Evolutionary conservation across 1,140 invertebrate species (phyloP).

Genomic region (Geopemphigus sp.): DNA sequence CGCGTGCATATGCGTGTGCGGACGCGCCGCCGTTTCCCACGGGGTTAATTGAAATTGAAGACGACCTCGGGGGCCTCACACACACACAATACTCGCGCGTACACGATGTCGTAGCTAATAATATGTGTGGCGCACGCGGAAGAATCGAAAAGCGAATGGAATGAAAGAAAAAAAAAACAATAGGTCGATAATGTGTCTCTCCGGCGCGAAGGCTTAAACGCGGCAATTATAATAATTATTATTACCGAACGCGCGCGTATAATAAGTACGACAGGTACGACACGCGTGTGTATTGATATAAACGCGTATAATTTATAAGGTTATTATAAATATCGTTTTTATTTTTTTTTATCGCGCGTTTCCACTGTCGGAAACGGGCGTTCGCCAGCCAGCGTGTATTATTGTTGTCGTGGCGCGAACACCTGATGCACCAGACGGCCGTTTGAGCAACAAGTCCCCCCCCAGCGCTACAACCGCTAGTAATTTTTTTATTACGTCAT

Average conservation of each 20-base stretch:
- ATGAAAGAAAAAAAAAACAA: not conserved
- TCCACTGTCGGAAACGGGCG: too few species aligned
- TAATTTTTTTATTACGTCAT: too few species aligned
- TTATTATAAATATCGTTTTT: too few species aligned
- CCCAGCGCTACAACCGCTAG: too few species aligned
- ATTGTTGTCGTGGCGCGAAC: too few species aligned
- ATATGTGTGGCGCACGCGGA: conserved; percentile 7
- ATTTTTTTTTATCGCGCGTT: too few species aligned
- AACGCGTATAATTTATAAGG: too few species aligned
- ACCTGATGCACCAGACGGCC: too few species aligned
- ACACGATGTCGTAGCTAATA: not conserved
- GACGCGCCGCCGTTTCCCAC: conserved; percentile 18
- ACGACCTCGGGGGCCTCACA: not conserved
- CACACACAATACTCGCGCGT: too few species aligned
- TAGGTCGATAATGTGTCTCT: conserved; percentile 21
- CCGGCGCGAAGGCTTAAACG: not conserved
- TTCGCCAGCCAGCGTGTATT: too few species aligned
- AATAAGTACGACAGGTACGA: not conserved
- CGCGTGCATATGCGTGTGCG: not conserved
- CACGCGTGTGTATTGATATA: too few species aligned
- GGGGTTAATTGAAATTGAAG: conserved; percentile 40
- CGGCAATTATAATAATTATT: conserved; percentile 21
- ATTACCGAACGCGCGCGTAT: not conserved
- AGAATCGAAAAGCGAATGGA: not conserved
- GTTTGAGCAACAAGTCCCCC: too few species aligned